phyloP scores from a whole-genome alignment of 1,140 invertebrate species.

The Hyposmocoma kahamanoa region DNA sequence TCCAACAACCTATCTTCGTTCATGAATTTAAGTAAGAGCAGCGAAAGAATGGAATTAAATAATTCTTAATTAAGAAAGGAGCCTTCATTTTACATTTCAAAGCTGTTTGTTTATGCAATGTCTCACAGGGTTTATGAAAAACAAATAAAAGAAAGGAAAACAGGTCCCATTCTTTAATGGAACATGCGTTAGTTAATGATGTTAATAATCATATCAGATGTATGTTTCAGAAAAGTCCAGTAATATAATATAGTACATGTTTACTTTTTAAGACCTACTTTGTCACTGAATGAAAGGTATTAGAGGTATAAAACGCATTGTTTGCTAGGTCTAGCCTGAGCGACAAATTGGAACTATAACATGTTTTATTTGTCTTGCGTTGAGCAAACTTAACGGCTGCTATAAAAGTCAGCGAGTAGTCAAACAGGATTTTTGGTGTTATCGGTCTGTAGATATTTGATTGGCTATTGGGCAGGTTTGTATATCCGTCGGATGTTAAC shows the following conservation, averaged over 20 bases:
- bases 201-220: too few species aligned
- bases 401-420: constrained; percentile 10
- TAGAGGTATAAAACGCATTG: too few species aligned
- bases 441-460: constrained; percentile 36
- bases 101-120: background rate
- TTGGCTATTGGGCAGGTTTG: constrained; percentile 31
- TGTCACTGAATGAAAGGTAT: too few species aligned
- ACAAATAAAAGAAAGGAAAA: too few species aligned
- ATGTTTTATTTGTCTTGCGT: background rate
- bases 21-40: background rate
- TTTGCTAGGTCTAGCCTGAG: too few species aligned
- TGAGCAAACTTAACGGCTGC: background rate
- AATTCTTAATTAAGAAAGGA: constrained; percentile 4
- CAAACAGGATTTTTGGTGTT: constrained; percentile 25
- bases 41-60: constrained; percentile 3
- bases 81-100: constrained; percentile 3
- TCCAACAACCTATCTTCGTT: constrained; percentile 8
- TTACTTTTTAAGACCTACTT: too few species aligned
- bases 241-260: too few species aligned
- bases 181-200: too few species aligned
- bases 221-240: too few species aligned
- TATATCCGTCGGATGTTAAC: constrained; percentile 49
- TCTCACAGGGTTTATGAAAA: background rate
- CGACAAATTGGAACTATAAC: too few species aligned
- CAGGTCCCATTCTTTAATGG: too few species aligned